Evolutionary conservation across 1,140 invertebrate species (phyloP), one percentile per base, ranked within the genome.

Genomic region (Cotesia glomerata): DNA sequence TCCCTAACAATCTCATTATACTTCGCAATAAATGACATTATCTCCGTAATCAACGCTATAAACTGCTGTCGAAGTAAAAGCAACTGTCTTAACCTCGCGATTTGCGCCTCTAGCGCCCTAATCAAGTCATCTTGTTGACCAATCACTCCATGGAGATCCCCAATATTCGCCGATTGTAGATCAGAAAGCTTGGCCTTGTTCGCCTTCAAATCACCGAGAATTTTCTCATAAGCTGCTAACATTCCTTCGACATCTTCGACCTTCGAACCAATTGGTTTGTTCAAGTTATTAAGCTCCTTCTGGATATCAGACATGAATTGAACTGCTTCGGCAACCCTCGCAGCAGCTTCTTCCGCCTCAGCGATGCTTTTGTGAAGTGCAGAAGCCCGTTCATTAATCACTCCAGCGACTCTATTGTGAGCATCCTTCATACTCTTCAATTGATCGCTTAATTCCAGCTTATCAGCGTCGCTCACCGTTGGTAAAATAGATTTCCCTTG

Each of bases 21-120:
- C 80, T 95, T 95, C 26, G 92, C 90, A 34, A 97, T 93, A 75
- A 97, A 95, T 5, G 92, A 93, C 78, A 93, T 92, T 59, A 98
- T 95, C 83, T 97, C 95, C 54, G 93, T 93, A 32, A 97, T 91
- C 5, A 97, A 83, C 1, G 93, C 91, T 58, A 95, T 91, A 81
- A 94, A 98, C 77, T 97, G 95, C 83, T 98, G 95, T 39, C 96
- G 89, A 0, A 97, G 81, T 0, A 95, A 79, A 2, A 97, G 80
- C 0, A 96, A 86, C 75, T 95, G 92, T 74, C 93, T 90, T 1
- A 96, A 84, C 83, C 91, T 92, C 0, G 92, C 91, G 73, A 96
- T 92, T 84, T 97, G 95, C 64, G 94, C 92, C 88, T 97, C 95
- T 72, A 97, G 91, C 1, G 90, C 89, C 74, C 90, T 90, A 76